Evolutionary conservation across 2,113 vertebrate species (phyloP).

Genomic region (Psittacara wagleri): DNA sequence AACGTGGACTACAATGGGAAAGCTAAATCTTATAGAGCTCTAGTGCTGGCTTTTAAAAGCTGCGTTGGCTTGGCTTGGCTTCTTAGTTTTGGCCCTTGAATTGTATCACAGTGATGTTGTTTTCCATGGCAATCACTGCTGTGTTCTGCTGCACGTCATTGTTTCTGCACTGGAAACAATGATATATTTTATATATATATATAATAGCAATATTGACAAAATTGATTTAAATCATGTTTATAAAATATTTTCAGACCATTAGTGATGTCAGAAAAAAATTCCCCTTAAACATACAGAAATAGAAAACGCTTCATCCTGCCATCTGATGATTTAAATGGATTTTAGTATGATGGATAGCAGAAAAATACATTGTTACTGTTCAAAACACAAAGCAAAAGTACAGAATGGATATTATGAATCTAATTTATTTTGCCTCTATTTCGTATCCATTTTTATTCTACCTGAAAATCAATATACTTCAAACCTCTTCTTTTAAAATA

Average conservation of each 20-base stretch:
- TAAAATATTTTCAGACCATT: neutral
- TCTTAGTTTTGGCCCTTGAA: neutral
- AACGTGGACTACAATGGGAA: neutral
- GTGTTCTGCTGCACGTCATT: neutral
- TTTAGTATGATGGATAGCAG: neutral
- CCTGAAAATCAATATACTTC: neutral
- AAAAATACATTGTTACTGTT: neutral
- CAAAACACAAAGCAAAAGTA: neutral
- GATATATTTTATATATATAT: neutral
- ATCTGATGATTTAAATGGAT: neutral
- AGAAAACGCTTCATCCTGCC: neutral
- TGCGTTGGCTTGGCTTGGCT: neutral
- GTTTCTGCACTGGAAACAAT: neutral
- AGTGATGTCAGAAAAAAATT: neutral
- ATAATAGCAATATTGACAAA: neutral
- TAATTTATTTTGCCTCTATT: neutral
- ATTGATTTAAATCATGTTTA: neutral
- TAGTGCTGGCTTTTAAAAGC: neutral
- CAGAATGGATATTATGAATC: neutral
- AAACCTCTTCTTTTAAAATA: neutral
- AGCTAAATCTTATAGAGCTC: neutral
- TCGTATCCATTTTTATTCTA: neutral
- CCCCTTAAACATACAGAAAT: neutral
- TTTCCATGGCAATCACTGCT: neutral
- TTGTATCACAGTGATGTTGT: neutral